Evolutionary conservation across 2,888 invertebrate genomes (phyloP), one percentile per base, ranked within the genome.

Genomic region (Chromoteleia sp.): DNA sequence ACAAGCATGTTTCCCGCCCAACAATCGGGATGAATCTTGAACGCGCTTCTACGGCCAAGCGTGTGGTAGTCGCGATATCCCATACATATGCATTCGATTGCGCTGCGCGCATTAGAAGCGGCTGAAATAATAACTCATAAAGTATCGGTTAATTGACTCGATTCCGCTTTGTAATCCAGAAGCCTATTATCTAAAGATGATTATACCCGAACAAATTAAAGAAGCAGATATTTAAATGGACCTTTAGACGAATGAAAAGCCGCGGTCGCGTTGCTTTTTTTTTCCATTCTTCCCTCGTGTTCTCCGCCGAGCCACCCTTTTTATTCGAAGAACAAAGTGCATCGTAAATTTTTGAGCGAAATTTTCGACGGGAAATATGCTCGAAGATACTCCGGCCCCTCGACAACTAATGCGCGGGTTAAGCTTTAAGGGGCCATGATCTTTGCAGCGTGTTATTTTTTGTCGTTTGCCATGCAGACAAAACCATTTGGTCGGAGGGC

Each of bases 391-490:
- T 36, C 25, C 54, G 59, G 54, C 67, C 39, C 39, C 63, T 54
- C 70, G 48, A 36, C 50, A 58, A 50, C 68, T 75, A 80, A 80
- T 65, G 75, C 59, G 43, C 75, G 59, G 75, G 81, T 83, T 78
- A 76, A 73, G 74, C 67, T 80, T 74, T 81, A 74, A 84, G 70
- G 68, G 80, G 50, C 83, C 75, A 79, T 80, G 83, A 83, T 83
- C 74, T 81, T 84, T 73, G 76, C 73, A 77, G 83, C 74, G 61
- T 81, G 81, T 84, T 83, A 83, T 84, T 84, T 84, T 82, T 78
- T 87, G 85, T 88, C 86, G 83, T 81, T 85, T 70, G 48, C 73
- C 73, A 58, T 7, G 82, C 86, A 87, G 86, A 88, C 87, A 86
- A 86, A 87, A 84, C 83, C 84, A 73, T 78, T 56, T 61, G 74